These are phyloP conservation scores for Merodon equestris DNA, from an alignment of 2,888 invertebrate species.

Conservation along the genomic window DNA sequence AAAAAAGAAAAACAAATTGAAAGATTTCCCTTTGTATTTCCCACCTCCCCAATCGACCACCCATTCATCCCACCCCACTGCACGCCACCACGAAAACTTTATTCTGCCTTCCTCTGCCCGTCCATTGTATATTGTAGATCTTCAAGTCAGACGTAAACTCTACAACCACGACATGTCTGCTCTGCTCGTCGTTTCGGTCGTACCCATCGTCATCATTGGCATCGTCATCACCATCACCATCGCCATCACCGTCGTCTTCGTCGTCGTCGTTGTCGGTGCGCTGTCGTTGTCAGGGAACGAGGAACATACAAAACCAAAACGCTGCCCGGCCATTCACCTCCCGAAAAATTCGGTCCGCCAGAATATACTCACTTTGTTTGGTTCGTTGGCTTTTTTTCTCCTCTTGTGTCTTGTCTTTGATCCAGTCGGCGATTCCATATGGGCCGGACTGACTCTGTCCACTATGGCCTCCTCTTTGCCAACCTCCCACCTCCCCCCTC, in stretches of 20 bases:
- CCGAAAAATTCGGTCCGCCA: constrained; percentile 71
- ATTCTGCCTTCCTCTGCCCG: constrained; percentile 36
- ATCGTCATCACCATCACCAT: too few relatives aligned
- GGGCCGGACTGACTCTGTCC: constrained; percentile 28
- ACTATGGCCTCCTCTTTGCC: constrained; percentile 16
- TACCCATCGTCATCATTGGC: too few relatives aligned
- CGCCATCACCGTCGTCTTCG: too few relatives aligned
- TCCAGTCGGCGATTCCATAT: constrained; percentile 41
- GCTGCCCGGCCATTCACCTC: constrained; percentile 75
- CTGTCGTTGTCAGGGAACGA: constrained; percentile 25
- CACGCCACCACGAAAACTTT: constrained; percentile 43
- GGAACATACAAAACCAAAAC: constrained; percentile 67
- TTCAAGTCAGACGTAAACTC: too few relatives aligned
- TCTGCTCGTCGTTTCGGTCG: too few relatives aligned
- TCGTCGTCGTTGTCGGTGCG: too few relatives aligned
- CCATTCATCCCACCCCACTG: constrained; percentile 9
- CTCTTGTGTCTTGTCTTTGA: constrained; percentile 23
- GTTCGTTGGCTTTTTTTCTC: constrained; percentile 3
- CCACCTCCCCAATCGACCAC: constrained; percentile 17
- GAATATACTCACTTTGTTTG: constrained; percentile 7
- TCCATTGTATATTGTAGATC: constrained; percentile 23
- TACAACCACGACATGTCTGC: constrained; percentile 35
- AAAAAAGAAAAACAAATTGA: constrained; percentile 45
- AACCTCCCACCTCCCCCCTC: neutral
- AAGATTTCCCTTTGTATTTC: constrained; percentile 56